Base-by-base conservation (phyloP, 2,888 invertebrate species). In the Orthosia incerta region DNA sequence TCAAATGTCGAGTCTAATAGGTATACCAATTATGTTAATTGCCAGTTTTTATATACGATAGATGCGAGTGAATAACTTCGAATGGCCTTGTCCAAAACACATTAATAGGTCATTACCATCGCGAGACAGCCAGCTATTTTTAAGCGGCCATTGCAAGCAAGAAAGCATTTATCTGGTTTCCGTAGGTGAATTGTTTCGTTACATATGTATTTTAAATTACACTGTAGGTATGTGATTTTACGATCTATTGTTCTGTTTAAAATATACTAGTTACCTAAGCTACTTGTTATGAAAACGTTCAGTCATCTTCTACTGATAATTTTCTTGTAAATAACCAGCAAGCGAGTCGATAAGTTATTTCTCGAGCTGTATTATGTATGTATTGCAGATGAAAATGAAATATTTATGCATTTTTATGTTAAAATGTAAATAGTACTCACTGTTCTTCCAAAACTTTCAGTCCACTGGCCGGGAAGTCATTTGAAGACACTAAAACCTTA, bases 401-500 rank as follows among this genome's bases (percentile, higher is more conserved):
- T 39, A 23, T 18, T 26, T 0, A 18, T 31, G n/a, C 0, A 23
- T 45, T 45, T 55, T 31, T 20, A 15, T 13, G 45, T 15, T 18
- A 39, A 61, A 56, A 64, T 39, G 45, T 39, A 39, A 63, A 46
- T 55, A 53, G 51, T 83, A 97, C 97, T 97, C 93, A 98, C 98
- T 97, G 96, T 89, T 97, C 94, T 82, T 96, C 92, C 18, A 98
- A 94, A 76, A 98, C 89, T 71, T 97, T 96, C 26, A 98, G 91
- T 59, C 97, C 98, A 79, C 96, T 96, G 67, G 97, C 92, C 1
- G 98, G 97, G 80, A 97, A 97, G 90, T 98, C 97, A 1, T 97
- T 96, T 51, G 98, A 97, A 7, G 98, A 98, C 45, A 98, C 96
- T 76, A 98, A 96, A 79, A 98, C 97, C 93, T 97, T 98, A 0